Conservation (phyloP, 2,888 invertebrate genomes). For the Leucophenga montana region DNA sequence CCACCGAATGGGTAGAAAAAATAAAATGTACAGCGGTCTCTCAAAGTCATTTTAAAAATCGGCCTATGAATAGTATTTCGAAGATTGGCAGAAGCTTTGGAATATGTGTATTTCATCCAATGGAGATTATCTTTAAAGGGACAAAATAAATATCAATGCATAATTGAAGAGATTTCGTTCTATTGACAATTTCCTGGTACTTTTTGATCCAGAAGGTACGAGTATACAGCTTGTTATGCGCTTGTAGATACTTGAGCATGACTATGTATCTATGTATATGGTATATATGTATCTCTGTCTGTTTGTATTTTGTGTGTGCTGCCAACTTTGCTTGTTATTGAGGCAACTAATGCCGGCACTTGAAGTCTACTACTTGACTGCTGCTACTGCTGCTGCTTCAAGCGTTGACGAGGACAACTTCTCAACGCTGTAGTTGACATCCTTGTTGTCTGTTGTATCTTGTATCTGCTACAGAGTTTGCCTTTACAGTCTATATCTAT, state of each 20-base stretch:
- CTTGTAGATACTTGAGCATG: slow-evolving; percentile 3
- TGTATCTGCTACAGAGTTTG: slow-evolving; percentile 9
- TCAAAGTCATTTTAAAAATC: too few relatives aligned
- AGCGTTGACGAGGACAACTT: slow-evolving; percentile 5
- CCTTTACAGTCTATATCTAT: neutral
- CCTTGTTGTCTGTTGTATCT: slow-evolving; percentile 11
- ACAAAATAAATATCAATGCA: too few relatives aligned
- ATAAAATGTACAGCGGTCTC: too few relatives aligned
- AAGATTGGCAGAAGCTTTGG: too few relatives aligned
- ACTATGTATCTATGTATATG: too few relatives aligned
- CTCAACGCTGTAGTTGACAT: neutral
- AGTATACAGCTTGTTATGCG: neutral
- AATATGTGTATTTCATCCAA: too few relatives aligned
- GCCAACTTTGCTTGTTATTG: slow-evolving; percentile 29
- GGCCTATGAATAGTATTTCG: too few relatives aligned
- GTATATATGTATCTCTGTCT: neutral
- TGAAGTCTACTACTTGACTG: neutral
- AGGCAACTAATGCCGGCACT: slow-evolving; percentile 42
- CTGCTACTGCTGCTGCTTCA: neutral
- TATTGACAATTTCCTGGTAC: too few relatives aligned
- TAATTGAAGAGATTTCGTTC: too few relatives aligned
- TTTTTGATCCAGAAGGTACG: too few relatives aligned
- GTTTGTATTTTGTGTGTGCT: slow-evolving; percentile 3
- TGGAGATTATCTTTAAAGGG: too few relatives aligned
- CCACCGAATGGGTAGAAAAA: too few relatives aligned